Percentiles rank a stretch among this genome's conserved stretches.
Evolutionary conservation across 2,113 vertebrate species (phyloP).

Genomic region (Mustelus asterias): DNA sequence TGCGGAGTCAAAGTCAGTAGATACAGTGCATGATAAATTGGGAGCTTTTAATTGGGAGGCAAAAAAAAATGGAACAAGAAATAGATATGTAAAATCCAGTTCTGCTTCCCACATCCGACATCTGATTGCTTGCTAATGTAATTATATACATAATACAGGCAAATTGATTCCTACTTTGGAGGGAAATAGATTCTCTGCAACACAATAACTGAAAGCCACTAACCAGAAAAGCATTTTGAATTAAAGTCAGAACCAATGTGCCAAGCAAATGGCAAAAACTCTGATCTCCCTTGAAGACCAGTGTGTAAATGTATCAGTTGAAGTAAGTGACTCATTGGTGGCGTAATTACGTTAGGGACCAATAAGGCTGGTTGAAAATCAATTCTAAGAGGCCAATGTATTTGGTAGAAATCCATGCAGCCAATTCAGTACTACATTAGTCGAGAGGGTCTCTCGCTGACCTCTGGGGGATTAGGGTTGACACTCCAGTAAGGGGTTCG

Average conservation of each 20-base stretch:
- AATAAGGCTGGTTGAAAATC: constrained; percentile 62
- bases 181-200: constrained; percentile 36
- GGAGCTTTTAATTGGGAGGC: constrained; percentile 60
- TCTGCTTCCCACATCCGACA: constrained; percentile 35
- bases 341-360: constrained; percentile 72
- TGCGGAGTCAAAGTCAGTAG: constrained; percentile 65
- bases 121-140: constrained; percentile 33
- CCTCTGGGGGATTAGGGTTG: constrained; percentile 71
- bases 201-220: constrained; percentile 35
- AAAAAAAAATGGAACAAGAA: constrained; percentile 29
- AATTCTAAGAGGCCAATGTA: constrained; percentile 62
- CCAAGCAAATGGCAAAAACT: constrained; percentile 41
- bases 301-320: constrained; percentile 56
- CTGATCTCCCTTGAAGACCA: constrained; percentile 49
- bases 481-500: constrained; percentile 71
- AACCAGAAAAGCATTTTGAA: constrained; percentile 30
- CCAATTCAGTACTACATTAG: constrained; percentile 71
- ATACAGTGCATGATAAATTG: constrained; percentile 69
- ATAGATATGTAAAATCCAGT: constrained; percentile 31
- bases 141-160: constrained; percentile 33
- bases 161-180: constrained; percentile 36
- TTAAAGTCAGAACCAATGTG: constrained; percentile 33
- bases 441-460: constrained; percentile 59
- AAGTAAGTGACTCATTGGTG: constrained; percentile 55
- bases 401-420: constrained; percentile 67